phyloP scores from a whole-genome alignment of 1,140 invertebrate genomes.

The Heliconius hermathena region DNA sequence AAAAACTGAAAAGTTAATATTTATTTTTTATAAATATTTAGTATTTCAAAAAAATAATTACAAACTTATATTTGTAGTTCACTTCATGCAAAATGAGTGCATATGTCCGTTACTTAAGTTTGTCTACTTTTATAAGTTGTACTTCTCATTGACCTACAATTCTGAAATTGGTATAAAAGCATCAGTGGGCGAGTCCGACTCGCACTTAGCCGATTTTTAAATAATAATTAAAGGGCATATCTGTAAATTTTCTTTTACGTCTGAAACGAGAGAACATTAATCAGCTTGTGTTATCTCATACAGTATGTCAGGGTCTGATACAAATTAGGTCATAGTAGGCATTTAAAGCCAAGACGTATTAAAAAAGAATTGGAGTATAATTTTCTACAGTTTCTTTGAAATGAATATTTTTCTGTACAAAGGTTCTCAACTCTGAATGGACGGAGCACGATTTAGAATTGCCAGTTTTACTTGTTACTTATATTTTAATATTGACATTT shows the following conservation, averaged over 20 bases:
- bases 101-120: no score
- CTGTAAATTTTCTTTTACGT: neutral
- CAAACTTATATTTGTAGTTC: no score
- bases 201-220: no score
- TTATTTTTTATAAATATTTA: no score
- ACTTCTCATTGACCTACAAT: no score
- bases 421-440: slow-evolving; percentile 24
- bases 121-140: no score
- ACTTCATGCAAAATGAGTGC: no score
- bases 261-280: slow-evolving; percentile 3
- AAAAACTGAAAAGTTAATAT: no score
- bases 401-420: slow-evolving; percentile 32
- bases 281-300: neutral
- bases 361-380: slow-evolving; percentile 35
- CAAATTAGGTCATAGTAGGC: slow-evolving; percentile 16
- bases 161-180: no score
- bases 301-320: slow-evolving; percentile 11
- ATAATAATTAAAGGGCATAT: no score
- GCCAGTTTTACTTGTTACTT: slow-evolving; percentile 32
- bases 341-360: slow-evolving; percentile 16
- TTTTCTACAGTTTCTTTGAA: slow-evolving; percentile 33
- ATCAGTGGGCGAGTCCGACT: no score
- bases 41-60: no score
- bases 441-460: slow-evolving; percentile 28
- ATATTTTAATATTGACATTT: slow-evolving; percentile 27